A percentile compares a stretch with the other conserved stretches of the same genome.
Evolutionary conservation across 1,140 invertebrate genomes (phyloP).

Genomic region (Scylla paramamosain): DNA sequence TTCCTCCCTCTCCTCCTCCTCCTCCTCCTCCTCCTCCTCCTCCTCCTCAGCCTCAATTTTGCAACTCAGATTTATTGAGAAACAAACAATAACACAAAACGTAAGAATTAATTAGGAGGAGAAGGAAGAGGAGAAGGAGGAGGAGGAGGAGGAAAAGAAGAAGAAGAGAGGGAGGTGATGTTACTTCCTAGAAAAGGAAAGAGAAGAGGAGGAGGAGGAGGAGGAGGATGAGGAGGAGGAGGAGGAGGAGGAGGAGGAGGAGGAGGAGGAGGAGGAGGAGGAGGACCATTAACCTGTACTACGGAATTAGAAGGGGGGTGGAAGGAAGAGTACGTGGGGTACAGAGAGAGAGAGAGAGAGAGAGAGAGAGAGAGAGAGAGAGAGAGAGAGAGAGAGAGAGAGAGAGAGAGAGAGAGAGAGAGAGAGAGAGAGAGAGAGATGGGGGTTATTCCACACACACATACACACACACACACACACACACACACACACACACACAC

Average conservation of each 20-base stretch:
- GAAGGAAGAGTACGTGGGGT: background rate
- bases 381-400: background rate
- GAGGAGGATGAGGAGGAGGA: background rate
- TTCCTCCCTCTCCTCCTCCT: background rate
- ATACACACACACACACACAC: constrained; percentile 25
- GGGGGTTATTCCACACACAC: no score
- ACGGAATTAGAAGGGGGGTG: background rate
- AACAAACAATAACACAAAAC: background rate
- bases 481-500: constrained; percentile 41
- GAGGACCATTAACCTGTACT: background rate
- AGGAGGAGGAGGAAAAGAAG: background rate
- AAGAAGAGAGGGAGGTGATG: background rate
- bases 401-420: no score
- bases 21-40: background rate
- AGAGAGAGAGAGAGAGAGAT: no score
- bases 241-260: background rate
- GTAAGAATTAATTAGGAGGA: background rate
- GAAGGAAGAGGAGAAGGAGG: background rate
- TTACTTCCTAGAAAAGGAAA: background rate
- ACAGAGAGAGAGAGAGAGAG: constrained; percentile 11
- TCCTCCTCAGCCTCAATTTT: background rate
- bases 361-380: constrained; percentile 14
- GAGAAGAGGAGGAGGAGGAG: background rate
- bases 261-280: background rate
- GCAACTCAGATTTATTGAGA: background rate